A percentile compares a stretch with the other conserved stretches of the same genome.
phyloP scores from a whole-genome alignment of 2,888 invertebrate genomes.

The Melikaiella ostensackeni region DNA sequence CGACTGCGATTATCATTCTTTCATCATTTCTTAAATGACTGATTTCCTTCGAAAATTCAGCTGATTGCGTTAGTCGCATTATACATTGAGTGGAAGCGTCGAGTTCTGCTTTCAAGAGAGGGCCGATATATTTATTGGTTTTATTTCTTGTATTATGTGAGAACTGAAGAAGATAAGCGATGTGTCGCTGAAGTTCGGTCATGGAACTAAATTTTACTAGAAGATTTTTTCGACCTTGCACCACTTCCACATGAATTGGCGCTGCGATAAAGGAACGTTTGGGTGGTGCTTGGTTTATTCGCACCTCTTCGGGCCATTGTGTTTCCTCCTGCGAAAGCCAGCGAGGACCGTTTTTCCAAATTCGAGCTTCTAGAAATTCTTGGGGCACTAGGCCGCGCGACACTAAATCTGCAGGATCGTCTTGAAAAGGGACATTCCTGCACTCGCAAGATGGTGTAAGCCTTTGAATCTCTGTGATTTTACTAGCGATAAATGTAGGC shows the following conservation, averaged over 20 bases:
- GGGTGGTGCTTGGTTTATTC: too few species aligned
- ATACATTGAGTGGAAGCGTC: neutral
- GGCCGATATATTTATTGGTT: neutral
- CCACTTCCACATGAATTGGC: too few species aligned
- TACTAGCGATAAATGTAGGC: conserved; percentile 30
- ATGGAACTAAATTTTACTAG: neutral
- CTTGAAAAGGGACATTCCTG: conserved; percentile 18
- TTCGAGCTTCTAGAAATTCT: neutral
- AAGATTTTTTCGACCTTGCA: neutral
- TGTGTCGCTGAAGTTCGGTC: neutral
- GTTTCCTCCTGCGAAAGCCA: neutral
- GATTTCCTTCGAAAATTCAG: too few species aligned
- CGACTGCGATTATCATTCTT: neutral
- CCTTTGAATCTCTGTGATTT: conserved; percentile 32
- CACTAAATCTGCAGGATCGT: conserved; percentile 36
- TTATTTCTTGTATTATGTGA: neutral
- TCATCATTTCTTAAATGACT: neutral
- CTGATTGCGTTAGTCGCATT: neutral
- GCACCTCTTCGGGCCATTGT: too few species aligned
- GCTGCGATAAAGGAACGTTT: too few species aligned
- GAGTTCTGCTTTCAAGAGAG: neutral
- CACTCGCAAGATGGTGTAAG: conserved; percentile 6
- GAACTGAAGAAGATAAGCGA: neutral
- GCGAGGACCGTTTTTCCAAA: neutral
- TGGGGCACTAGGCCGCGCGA: conserved; percentile 3